Evolutionary conservation across 2,113 vertebrate genomes (phyloP).

Genomic region (Melanerpes aurifrons): DNA sequence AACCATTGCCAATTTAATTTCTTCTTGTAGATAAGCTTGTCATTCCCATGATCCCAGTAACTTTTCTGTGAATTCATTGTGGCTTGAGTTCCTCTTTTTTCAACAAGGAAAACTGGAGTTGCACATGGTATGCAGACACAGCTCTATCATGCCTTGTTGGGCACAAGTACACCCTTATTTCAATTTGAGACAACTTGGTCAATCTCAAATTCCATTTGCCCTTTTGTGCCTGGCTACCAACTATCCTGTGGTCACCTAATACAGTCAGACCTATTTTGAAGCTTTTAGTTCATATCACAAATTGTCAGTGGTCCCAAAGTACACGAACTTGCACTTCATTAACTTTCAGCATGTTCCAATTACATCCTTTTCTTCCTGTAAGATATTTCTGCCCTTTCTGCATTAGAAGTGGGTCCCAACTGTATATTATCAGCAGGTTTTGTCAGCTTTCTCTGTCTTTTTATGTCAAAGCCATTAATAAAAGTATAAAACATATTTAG

Average conservation of each 20-base stretch:
- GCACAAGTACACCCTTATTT: not conserved
- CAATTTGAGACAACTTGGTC: not conserved
- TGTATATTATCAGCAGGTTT: not conserved
- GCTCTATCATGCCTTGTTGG: not conserved
- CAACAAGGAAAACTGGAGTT: not conserved
- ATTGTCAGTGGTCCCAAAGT: not conserved
- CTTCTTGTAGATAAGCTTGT: slow-evolving; percentile 35
- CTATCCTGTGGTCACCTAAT: not conserved
- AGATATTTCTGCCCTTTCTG: not conserved
- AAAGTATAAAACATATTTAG: not conserved
- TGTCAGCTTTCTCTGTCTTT: not conserved
- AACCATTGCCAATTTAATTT: slow-evolving; percentile 4
- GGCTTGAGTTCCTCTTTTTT: not conserved
- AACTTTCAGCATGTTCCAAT: not conserved
- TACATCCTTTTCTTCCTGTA: not conserved
- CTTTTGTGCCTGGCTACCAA: not conserved
- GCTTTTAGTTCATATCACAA: not conserved
- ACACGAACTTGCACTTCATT: not conserved
- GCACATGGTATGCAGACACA: not conserved
- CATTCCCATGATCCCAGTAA: slow-evolving; percentile 38
- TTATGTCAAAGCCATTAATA: not conserved
- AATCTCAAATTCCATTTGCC: not conserved
- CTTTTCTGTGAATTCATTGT: not conserved
- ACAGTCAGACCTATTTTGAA: not conserved
- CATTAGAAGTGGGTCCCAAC: not conserved